Evolutionary conservation across 2,113 vertebrate species (phyloP), one percentile per base, ranked within the genome.

Genomic region (Sphaerodactylus townsendi): DNA sequence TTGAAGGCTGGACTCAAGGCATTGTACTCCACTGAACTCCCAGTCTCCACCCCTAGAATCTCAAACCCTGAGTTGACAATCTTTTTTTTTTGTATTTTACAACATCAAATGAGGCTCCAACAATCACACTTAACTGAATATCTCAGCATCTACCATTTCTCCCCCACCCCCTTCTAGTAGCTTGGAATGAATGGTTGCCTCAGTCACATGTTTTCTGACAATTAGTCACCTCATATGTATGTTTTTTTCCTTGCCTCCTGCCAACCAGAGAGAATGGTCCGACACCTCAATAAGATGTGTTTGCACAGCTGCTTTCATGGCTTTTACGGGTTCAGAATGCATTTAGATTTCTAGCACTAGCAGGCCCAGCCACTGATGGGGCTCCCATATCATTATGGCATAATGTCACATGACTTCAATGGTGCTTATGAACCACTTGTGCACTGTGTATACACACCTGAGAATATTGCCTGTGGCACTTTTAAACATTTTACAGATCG

Each of bases 151-250:
- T 77, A 56, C 28, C 44, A 5, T 70, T 23, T 62, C 59, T 62
- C 56, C 39, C 10, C 53, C 82, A 15, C 50, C 39, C 72, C 68
- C 10, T 19, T 8, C 64, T 56, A 77, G 53, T 70, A 81, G n/a
- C 37, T 59, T 50, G 79, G 41, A 35, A 69, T 59, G 10, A 81
- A 37, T 81, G 23, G 64, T 46, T 53, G 33, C 72, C 50, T 69
- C 50, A 37, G 14, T 80, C 64, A 44, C 72, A 53, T 59, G 50
- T 35, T 23, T 59, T 76, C 71, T 69, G 48, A 37, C 81, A 77
- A 84, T 84, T n/a, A 84, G 37, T 84, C 28, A 77, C 75, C 37
- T 77, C 64, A 44, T n/a, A 41, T 68, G 70, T 25, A 30, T 75
- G 44, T 50, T 30, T 66, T 64, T 78, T 46, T 46, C 35, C n/a